A percentile compares a stretch with the other conserved stretches of the same genome.
Conservation (phyloP, 2,797 vertebrate genomes). For the Allobates femoralis region DNA sequence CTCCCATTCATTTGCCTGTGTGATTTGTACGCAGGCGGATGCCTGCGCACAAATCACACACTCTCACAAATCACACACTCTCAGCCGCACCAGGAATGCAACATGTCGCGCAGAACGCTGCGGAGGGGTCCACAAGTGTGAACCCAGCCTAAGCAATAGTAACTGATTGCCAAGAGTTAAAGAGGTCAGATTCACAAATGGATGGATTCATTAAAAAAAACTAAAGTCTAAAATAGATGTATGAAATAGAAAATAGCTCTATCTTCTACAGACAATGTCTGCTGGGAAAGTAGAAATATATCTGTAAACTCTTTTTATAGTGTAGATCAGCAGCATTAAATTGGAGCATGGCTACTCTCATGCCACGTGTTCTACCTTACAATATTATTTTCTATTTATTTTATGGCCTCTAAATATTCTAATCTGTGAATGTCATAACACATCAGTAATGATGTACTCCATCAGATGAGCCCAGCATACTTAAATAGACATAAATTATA, state of each 20-base stretch:
- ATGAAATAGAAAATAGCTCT: too few species aligned
- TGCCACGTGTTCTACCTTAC: neutral
- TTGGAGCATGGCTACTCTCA: neutral
- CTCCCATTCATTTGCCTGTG: too few species aligned
- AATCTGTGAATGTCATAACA: neutral
- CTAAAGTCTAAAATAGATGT: too few species aligned
- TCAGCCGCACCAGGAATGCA: too few species aligned
- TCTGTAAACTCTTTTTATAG: neutral
- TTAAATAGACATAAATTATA: conserved; percentile 30
- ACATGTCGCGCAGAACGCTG: too few species aligned
- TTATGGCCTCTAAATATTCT: neutral
- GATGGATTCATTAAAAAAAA: neutral
- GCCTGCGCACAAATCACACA: too few species aligned
- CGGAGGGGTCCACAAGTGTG: too few species aligned
- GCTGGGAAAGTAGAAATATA: neutral
- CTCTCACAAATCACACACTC: too few species aligned
- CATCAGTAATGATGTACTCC: neutral
- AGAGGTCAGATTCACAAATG: neutral
- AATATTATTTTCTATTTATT: neutral
- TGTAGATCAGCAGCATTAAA: neutral
- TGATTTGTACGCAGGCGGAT: too few species aligned
- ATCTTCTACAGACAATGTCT: too few species aligned
- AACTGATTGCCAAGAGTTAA: neutral
- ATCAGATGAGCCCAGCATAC: neutral
- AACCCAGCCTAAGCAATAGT: too few species aligned